Conservation (phyloP, 2,113 vertebrate species). For the Notothenia rossii region DNA sequence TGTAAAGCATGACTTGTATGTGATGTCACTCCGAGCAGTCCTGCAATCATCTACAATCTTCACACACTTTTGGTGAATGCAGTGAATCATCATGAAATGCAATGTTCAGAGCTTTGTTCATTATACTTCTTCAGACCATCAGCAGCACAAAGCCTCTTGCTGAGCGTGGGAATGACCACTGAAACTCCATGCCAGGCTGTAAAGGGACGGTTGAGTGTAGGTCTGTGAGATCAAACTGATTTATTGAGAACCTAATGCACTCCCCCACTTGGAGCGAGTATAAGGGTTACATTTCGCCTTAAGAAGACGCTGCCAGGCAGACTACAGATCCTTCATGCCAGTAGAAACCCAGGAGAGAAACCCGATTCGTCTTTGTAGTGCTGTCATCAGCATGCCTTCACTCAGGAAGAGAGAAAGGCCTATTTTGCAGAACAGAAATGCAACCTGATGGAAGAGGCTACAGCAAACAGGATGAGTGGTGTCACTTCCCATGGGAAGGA, state of each 20-base stretch:
- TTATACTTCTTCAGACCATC: background rate
- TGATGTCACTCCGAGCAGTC: background rate
- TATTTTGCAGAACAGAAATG: slow-evolving; percentile 54
- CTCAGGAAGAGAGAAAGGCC: slow-evolving; percentile 54
- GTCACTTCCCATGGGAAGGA: slow-evolving; percentile 37
- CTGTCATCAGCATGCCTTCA: slow-evolving; percentile 62
- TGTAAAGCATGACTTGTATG: background rate
- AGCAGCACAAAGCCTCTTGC: background rate
- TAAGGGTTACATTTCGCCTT: slow-evolving; percentile 36
- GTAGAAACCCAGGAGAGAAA: slow-evolving; percentile 56
- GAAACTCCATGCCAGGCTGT: slow-evolving; percentile 11
- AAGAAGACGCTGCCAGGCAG: slow-evolving; percentile 57
- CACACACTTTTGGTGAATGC: background rate
- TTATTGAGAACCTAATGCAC: slow-evolving; percentile 46
- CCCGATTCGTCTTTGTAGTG: slow-evolving; percentile 66
- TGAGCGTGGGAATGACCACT: background rate
- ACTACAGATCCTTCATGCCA: slow-evolving; percentile 40
- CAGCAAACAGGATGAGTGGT: slow-evolving; percentile 35
- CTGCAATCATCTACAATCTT: background rate
- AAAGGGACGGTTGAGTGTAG: slow-evolving; percentile 6
- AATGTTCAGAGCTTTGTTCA: background rate
- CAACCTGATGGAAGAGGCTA: slow-evolving; percentile 10
- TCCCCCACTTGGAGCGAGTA: slow-evolving; percentile 21
- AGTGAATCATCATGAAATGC: background rate
- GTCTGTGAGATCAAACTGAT: slow-evolving; percentile 26